Evolutionary conservation across 2,888 invertebrate genomes (phyloP).

Genomic region (Cosmia pyralina): DNA sequence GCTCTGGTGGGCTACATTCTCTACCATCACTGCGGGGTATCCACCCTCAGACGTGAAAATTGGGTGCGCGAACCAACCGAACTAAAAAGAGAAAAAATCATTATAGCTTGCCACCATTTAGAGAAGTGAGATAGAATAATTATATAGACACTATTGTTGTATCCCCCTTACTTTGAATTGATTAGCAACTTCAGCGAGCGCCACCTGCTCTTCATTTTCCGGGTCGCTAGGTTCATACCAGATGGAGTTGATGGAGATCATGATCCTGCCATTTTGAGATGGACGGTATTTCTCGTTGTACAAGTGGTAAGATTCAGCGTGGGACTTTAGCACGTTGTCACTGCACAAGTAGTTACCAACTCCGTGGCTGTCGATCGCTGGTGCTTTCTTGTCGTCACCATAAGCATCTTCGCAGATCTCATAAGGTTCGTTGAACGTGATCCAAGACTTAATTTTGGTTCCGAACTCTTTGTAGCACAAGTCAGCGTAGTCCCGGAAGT

Average conservation of each 20-base stretch:
- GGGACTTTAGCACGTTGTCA: conserved; percentile 92
- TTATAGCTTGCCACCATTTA: background rate
- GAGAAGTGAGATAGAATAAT: background rate
- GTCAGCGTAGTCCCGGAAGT: conserved; percentile 90
- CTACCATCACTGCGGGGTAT: conserved; percentile 86
- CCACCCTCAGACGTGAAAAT: conserved; percentile 88
- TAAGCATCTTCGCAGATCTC: conserved; percentile 89
- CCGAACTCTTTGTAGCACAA: conserved; percentile 90
- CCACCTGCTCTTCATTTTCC: conserved; percentile 81
- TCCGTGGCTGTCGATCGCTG: conserved; percentile 89
- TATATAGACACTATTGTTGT: too few species aligned
- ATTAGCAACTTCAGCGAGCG: conserved; percentile 87
- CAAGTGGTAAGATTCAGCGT: conserved; percentile 91
- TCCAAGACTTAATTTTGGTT: conserved; percentile 91
- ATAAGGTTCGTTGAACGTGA: conserved; percentile 93
- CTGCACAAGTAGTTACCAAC: conserved; percentile 92
- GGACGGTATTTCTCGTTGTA: conserved; percentile 91
- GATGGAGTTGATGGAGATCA: conserved; percentile 89
- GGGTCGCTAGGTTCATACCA: conserved; percentile 88
- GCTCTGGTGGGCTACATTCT: conserved; percentile 84
- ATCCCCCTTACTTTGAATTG: conserved; percentile 83
- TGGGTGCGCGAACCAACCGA: conserved; percentile 90
- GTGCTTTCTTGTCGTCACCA: conserved; percentile 88
- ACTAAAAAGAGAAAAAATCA: conserved; percentile 72
- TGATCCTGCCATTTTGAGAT: conserved; percentile 88